phyloP scores from a whole-genome alignment of 2,797 vertebrate species.

The Mycteria americana region DNA sequence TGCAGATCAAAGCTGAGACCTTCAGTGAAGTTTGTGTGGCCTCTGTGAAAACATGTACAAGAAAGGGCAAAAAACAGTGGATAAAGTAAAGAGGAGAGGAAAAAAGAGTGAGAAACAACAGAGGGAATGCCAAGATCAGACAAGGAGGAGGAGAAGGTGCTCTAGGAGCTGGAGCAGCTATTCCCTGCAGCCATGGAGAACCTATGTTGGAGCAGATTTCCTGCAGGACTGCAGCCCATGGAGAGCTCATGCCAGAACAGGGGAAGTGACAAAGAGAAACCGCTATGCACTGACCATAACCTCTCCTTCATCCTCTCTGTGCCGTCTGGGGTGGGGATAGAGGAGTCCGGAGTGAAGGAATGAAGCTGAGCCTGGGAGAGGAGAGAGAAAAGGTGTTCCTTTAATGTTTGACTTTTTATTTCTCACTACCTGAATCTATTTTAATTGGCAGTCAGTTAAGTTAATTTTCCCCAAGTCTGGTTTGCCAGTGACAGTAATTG shows the following conservation, averaged over 20 bases:
- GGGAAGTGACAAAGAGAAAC: not conserved
- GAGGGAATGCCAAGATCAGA: not conserved
- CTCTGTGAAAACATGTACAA: not conserved
- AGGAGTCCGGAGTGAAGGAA: not conserved
- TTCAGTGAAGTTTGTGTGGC: too few species aligned
- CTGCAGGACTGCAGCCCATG: not conserved
- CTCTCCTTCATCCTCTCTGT: not conserved
- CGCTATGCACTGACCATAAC: not conserved
- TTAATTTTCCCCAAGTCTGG: not conserved
- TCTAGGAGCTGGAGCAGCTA: not conserved
- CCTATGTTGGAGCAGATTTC: not conserved
- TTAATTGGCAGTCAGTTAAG: not conserved
- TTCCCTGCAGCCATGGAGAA: not conserved
- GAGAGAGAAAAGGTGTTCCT: not conserved
- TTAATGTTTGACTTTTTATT: not conserved
- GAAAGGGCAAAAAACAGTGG: not conserved
- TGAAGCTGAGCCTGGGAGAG: not conserved
- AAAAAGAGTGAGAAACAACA: not conserved
- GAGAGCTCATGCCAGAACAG: not conserved
- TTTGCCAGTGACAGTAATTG: not conserved
- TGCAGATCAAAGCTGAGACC: not conserved
- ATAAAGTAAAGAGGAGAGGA: fast-evolving
- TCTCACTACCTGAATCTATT: not conserved
- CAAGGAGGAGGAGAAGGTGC: not conserved
- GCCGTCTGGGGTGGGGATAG: not conserved